phyloP scores from a whole-genome alignment of 2,888 invertebrate species.

The Pterostichus madidus region DNA sequence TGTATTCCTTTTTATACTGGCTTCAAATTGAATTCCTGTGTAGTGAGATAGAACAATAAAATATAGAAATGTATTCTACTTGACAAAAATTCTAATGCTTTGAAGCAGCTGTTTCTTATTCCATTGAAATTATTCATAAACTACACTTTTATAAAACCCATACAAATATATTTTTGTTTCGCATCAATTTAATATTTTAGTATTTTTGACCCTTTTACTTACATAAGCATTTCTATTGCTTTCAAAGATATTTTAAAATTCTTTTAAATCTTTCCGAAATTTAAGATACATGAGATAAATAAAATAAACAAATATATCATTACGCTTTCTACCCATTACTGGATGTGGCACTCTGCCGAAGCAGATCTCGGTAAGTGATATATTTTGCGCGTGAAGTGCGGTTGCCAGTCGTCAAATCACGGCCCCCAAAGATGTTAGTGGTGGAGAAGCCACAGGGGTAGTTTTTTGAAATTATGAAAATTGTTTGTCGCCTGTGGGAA shows the following conservation, averaged over 20 bases:
- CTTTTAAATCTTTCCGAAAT: no score
- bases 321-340: no score
- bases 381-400: no score
- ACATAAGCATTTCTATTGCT: slow-evolving; percentile 1
- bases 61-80: slow-evolving; percentile 57
- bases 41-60: slow-evolving; percentile 56
- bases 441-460: no score
- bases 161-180: slow-evolving; percentile 3
- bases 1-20: slow-evolving; percentile 14
- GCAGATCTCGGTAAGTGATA: no score
- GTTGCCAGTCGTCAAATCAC: no score
- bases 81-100: slow-evolving; percentile 54
- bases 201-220: slow-evolving; percentile 9
- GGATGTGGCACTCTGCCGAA: no score
- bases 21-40: slow-evolving; percentile 58
- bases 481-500: no score
- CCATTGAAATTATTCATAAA: slow-evolving; percentile 56
- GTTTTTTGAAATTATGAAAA: no score
- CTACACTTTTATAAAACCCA: slow-evolving; percentile 13
- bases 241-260: background rate
- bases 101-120: slow-evolving; percentile 42
- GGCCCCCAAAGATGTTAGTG: no score
- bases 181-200: slow-evolving; percentile 38
- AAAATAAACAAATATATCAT: no score
- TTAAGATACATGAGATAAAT: no score